phyloP scores from a whole-genome alignment of 2,888 invertebrate species.

The Trissolcus brochymenae region DNA sequence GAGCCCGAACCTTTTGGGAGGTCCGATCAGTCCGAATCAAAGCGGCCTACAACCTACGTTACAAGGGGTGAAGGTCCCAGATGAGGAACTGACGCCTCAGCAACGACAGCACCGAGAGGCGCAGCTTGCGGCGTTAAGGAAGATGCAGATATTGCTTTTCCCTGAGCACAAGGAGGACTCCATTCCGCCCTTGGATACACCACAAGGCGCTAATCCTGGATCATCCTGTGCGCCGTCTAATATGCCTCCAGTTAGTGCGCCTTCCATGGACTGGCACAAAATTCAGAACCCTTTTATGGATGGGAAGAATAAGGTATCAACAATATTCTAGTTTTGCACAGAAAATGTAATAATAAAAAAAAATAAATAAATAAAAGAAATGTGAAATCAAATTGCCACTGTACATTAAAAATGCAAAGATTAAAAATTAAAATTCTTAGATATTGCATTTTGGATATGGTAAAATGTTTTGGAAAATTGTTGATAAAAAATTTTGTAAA shows the following conservation, averaged over 20 bases:
- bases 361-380: not conserved
- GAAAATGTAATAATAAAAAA: too few species aligned
- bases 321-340: not conserved
- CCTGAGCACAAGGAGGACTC: slow-evolving; percentile 82
- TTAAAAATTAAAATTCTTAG: not conserved
- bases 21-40: slow-evolving; percentile 78
- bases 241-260: slow-evolving; percentile 71
- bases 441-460: not conserved
- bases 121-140: slow-evolving; percentile 91
- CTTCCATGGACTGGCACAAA: slow-evolving; percentile 91
- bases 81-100: slow-evolving; percentile 97
- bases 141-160: slow-evolving; percentile 95
- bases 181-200: slow-evolving; percentile 70
- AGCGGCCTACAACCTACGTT: slow-evolving; percentile 80
- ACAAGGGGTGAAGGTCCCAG: slow-evolving; percentile 91
- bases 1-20: slow-evolving; percentile 74
- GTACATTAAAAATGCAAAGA: not conserved
- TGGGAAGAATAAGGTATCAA: slow-evolving; percentile 80
- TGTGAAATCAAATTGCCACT: not conserved
- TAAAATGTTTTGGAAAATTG: not conserved
- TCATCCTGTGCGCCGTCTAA: slow-evolving; percentile 68
- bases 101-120: slow-evolving; percentile 96
- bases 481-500: slow-evolving; percentile 15
- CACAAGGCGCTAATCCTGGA: slow-evolving; percentile 68
- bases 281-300: slow-evolving; percentile 92